Evolutionary conservation across 2,113 vertebrate species (phyloP).

Genomic region (Pimephales promelas): DNA sequence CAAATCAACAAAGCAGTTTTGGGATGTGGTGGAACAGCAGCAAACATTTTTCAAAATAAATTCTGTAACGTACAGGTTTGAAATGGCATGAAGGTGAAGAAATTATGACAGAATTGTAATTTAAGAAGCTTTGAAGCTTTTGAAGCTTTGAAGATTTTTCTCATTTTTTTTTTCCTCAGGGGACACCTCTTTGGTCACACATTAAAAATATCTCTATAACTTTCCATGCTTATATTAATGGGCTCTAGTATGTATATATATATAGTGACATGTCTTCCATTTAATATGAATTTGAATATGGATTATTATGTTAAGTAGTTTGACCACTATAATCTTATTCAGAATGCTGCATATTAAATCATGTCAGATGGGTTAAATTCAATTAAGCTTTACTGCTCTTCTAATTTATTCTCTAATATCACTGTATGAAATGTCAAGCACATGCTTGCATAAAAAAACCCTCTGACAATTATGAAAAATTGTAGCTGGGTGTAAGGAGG

Average conservation of each 20-base stretch:
- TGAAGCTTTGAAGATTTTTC: not conserved
- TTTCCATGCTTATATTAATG: not conserved
- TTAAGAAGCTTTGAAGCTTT: not conserved
- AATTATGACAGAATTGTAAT: not conserved
- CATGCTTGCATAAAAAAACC: slow-evolving; percentile 61
- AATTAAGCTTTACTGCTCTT: slow-evolving; percentile 45
- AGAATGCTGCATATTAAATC: slow-evolving; percentile 28
- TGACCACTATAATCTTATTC: slow-evolving; percentile 31
- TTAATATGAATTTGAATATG: slow-evolving; percentile 35
- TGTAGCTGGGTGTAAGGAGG: slow-evolving; percentile 60
- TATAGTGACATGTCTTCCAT: not conserved
- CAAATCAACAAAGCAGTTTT: not conserved
- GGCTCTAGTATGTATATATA: slow-evolving; percentile 20
- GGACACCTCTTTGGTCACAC: not conserved
- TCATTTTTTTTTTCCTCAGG: not conserved
- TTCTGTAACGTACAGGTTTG: not conserved
- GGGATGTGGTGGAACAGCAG: not conserved
- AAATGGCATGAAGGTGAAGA: not conserved
- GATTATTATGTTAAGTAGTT: slow-evolving; percentile 22
- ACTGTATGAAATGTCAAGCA: slow-evolving; percentile 69
- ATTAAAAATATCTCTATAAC: not conserved
- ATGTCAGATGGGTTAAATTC: slow-evolving; percentile 41
- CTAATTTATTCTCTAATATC: slow-evolving; percentile 52
- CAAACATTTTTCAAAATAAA: not conserved
- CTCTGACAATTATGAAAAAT: slow-evolving; percentile 69